Evolutionary conservation across 2,113 vertebrate species (phyloP), one percentile per base, ranked within the genome.

Genomic region (Alosa alosa): DNA sequence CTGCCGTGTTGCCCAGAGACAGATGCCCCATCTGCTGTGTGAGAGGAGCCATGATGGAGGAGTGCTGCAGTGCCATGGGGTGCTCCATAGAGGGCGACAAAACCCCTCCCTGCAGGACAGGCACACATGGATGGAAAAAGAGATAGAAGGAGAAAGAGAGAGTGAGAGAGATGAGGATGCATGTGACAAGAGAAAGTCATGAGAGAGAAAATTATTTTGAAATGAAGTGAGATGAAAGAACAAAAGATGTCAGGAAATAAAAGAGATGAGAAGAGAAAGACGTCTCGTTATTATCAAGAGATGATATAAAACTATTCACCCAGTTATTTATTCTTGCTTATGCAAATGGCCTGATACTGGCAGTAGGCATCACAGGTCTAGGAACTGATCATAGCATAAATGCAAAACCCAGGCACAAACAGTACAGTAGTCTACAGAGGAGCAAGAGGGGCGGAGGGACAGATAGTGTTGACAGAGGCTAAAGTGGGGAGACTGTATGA

Each of bases 21-120:
- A 99, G 96, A 87, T 99, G 98, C 95, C 98, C 97, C 97, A 99
- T 99, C 94, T 99, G 98, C 95, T 99, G 98, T 88, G 97, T 95
- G 92, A 97, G 90, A 88, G 97, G 97, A 92, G 92, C 96, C 90
- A 99, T 96, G 97, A 99, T 98, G 3, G 97, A 96, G 0, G 98
- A 92, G 1, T 97, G 98, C 92, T 99, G 98, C 96, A 99, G 95
- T 95, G 98, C 96, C 97, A 99, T 97, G 88, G 97, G 96, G 86
- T 98, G 97, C 89, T 99, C 95, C 91, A 96, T 93, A 95, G 94
- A 93, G 93, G 93, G 93, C 88, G 92, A 95, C 94, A 92, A 91
- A 82, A 89, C 94, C 46, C 95, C 94, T 91, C 92, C 93, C 95
- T 96, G 90, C 1, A 81, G 83, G 4, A 81, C 57, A 84, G 11